Evolutionary conservation across 2,113 vertebrate genomes (phyloP).

Genomic region (Narcine bancroftii): DNA sequence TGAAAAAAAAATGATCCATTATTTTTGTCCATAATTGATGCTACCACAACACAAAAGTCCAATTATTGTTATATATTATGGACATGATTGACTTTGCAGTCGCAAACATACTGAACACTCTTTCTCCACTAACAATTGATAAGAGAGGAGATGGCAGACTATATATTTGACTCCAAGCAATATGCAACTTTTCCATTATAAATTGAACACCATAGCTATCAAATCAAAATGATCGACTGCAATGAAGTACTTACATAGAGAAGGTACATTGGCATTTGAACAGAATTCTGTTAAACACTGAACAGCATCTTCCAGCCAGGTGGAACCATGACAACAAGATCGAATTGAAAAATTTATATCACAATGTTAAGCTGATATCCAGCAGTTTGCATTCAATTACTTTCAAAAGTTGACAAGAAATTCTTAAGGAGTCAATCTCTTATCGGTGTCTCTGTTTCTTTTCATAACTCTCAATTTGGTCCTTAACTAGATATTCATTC

Average conservation of each 20-base stretch:
- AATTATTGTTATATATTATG: background rate
- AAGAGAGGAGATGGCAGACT: background rate
- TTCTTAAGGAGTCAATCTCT: constrained; percentile 4
- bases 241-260: background rate
- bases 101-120: background rate
- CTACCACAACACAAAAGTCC: background rate
- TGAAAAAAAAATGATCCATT: background rate
- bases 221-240: background rate
- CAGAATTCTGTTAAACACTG: background rate
- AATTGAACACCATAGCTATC: background rate
- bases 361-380: constrained; percentile 5
- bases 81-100: background rate
- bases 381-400: background rate
- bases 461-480: background rate
- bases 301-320: background rate
- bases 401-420: no score
- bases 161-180: background rate
- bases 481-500: constrained; percentile 7
- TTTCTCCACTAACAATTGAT: background rate
- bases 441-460: background rate
- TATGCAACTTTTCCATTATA: background rate
- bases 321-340: background rate
- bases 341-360: background rate
- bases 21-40: background rate
- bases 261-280: background rate